phyloP scores from a whole-genome alignment of 1,140 invertebrate genomes.

The Zelostemma sp. region DNA sequence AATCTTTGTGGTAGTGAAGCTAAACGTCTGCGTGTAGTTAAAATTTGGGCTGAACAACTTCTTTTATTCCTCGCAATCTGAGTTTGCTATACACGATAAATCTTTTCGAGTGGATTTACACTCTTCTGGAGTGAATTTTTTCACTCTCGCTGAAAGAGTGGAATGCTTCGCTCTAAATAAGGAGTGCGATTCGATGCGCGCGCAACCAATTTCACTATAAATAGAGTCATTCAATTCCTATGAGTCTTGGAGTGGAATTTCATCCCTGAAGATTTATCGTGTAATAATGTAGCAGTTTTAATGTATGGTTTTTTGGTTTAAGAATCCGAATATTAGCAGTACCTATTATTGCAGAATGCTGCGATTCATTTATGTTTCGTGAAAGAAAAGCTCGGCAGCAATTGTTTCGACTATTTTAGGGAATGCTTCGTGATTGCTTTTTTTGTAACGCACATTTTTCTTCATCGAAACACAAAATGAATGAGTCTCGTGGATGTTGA shows the following conservation, averaged over 20 bases:
- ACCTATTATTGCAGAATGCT: conserved; percentile 63
- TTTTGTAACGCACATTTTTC: conserved; percentile 6
- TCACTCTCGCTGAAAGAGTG: too few relatives aligned
- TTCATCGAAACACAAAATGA: conserved; percentile 38
- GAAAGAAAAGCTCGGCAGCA: conserved; percentile 16
- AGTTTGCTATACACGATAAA: conserved; percentile 3
- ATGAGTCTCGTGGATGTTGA: conserved; percentile 30
- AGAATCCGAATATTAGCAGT: conserved; percentile 24
- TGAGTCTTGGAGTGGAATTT: too few relatives aligned
- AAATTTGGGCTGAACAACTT: conserved; percentile 25
- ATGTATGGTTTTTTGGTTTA: conserved; percentile 12
- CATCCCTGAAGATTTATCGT: too few relatives aligned
- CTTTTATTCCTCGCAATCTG: neutral
- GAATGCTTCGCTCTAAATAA: too few relatives aligned
- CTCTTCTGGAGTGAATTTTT: too few relatives aligned
- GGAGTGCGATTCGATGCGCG: too few relatives aligned
- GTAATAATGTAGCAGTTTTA: too few relatives aligned
- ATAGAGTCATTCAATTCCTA: too few relatives aligned
- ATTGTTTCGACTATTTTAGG: conserved; percentile 1
- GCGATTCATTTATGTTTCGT: conserved; percentile 41
- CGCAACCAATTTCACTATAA: too few relatives aligned
- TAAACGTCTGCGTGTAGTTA: conserved; percentile 51
- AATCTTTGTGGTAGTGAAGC: conserved; percentile 51
- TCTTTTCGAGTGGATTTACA: too few relatives aligned
- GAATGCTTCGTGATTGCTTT: neutral